Percentiles rank a stretch among this genome's conserved stretches.
These are phyloP conservation scores for Mirza zaza DNA, from an alignment of 2,113 vertebrate genomes.

Conservation along the genomic window DNA sequence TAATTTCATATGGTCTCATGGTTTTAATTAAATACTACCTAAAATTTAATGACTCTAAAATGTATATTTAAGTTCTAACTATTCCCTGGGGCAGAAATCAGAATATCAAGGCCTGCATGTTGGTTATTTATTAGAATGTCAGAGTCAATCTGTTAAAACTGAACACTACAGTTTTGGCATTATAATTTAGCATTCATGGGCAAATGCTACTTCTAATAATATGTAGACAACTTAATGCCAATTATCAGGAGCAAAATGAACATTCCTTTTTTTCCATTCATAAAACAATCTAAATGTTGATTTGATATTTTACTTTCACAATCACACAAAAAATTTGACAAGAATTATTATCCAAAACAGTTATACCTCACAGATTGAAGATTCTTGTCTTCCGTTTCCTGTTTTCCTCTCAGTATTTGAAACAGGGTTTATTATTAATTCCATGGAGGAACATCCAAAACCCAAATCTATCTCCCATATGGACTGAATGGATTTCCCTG, in stretches of 20 bases:
- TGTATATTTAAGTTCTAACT: not conserved
- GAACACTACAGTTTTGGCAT: not conserved
- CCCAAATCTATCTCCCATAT: constrained; percentile 30
- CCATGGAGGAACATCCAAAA: constrained; percentile 23
- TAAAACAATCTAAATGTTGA: not conserved
- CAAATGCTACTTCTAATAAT: not conserved
- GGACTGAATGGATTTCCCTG: constrained; percentile 35
- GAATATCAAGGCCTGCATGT: not conserved
- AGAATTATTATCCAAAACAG: constrained; percentile 9
- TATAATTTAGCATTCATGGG: not conserved
- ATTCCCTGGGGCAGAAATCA: not conserved
- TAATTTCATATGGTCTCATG: not conserved
- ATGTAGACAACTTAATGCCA: not conserved
- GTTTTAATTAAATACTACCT: constrained; percentile 22
- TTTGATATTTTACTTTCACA: constrained; percentile 41
- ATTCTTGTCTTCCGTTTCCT: constrained; percentile 44
- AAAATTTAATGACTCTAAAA: not conserved
- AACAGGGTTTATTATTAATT: constrained; percentile 46
- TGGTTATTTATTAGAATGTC: not conserved
- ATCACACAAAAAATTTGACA: constrained; percentile 8
- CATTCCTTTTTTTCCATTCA: not conserved
- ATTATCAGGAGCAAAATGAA: not conserved
- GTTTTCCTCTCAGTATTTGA: constrained; percentile 39
- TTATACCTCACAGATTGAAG: not conserved
- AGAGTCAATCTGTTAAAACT: not conserved